These are phyloP conservation scores for Acleris holmiana DNA, from an alignment of 2,888 invertebrate genomes.

Conservation along the genomic window DNA sequence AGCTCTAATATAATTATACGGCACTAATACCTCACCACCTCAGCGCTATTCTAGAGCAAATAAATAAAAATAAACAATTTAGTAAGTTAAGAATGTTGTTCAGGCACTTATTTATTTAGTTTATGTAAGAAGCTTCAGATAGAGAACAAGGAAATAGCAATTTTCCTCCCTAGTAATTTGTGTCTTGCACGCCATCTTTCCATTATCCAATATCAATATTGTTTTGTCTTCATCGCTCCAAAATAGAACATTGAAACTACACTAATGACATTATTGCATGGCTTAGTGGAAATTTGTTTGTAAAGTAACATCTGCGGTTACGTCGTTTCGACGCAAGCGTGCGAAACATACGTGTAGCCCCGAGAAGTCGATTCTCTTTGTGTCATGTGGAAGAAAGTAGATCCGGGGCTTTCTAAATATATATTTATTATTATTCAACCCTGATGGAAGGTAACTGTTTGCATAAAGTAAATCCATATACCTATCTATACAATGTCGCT, in stretches of 20 bases:
- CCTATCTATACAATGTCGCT: slow-evolving; percentile 8
- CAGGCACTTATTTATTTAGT: slow-evolving; percentile 32
- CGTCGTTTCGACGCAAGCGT: slow-evolving; percentile 12
- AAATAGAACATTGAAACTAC: slow-evolving; percentile 66
- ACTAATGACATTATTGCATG: slow-evolving; percentile 77
- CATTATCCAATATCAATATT: slow-evolving; percentile 82
- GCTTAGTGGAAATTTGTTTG: slow-evolving; percentile 48
- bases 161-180: slow-evolving; percentile 73
- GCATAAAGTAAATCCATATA: no score
- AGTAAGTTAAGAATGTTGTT: slow-evolving; percentile 1
- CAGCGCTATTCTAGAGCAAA: no score
- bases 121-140: slow-evolving; percentile 64
- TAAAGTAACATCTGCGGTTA: slow-evolving; percentile 20
- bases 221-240: slow-evolving; percentile 77
- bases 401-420: no score
- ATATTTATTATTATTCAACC: no score
- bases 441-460: no score
- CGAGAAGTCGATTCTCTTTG: neutral
- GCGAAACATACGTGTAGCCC: slow-evolving; percentile 8
- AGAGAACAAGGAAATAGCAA: slow-evolving; percentile 75
- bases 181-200: slow-evolving; percentile 78
- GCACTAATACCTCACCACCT: neutral
- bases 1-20: neutral
- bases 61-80: neutral
- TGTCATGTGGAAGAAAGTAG: neutral